Evolutionary conservation across 2,888 invertebrate genomes (phyloP).

Genomic region (Esperia sulphurella): DNA sequence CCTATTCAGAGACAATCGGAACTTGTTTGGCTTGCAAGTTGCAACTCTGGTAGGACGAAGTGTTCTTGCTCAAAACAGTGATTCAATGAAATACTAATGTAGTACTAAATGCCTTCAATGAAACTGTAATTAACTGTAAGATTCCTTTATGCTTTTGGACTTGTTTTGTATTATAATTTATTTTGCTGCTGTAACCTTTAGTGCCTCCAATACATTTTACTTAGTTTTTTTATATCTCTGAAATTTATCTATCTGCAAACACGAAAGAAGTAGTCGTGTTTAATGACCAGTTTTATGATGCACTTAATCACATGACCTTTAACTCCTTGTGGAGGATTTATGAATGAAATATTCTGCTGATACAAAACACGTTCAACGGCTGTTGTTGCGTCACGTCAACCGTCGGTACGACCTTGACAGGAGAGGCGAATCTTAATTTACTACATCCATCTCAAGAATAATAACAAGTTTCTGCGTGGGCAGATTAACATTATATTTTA

Average conservation of each 20-base stretch:
- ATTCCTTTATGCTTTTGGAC: no score
- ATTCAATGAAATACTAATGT: no score
- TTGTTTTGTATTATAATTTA: no score
- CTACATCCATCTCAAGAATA: slow-evolving; percentile 23
- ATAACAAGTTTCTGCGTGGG: slow-evolving; percentile 22
- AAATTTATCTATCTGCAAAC: no score
- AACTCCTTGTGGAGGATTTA: slow-evolving; percentile 40
- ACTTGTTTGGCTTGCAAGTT: slow-evolving; percentile 17
- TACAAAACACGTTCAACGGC: slow-evolving; percentile 55
- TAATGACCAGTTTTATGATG: background rate
- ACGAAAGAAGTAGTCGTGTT: background rate
- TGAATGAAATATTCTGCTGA: slow-evolving; percentile 51
- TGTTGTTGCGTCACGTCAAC: slow-evolving; percentile 58
- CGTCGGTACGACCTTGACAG: slow-evolving; percentile 57
- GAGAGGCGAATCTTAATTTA: slow-evolving; percentile 32
- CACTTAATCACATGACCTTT: slow-evolving; percentile 12
- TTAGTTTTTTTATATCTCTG: no score
- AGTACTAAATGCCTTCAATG: no score
- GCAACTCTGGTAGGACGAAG: background rate
- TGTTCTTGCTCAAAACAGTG: background rate
- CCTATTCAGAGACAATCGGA: slow-evolving; percentile 32
- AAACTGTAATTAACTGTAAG: no score
- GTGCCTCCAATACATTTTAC: no score
- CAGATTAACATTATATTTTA: slow-evolving; percentile 1
- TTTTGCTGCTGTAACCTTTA: no score